Percentiles rank a stretch among this genome's conserved stretches.
These are phyloP conservation scores for Catharus fuscescens DNA, from an alignment of 2,113 vertebrate species.

Conservation along the genomic window DNA sequence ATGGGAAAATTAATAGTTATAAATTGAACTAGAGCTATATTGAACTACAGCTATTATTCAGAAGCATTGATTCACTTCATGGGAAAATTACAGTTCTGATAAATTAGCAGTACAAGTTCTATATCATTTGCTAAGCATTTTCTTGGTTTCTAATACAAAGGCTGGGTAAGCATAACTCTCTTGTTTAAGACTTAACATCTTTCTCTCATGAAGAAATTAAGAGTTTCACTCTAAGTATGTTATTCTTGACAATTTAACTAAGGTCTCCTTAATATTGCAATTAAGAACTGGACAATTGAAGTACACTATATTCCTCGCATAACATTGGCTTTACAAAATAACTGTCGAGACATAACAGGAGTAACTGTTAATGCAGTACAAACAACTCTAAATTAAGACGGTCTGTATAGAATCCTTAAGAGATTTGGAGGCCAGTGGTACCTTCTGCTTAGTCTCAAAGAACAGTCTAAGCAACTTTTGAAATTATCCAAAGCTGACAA, in stretches of 20 bases:
- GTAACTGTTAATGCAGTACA: background rate
- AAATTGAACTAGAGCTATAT: background rate
- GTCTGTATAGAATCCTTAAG: background rate
- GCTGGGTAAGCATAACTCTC: background rate
- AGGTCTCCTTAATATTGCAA: background rate
- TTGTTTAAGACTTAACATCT: background rate
- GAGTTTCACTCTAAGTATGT: background rate
- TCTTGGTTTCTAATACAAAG: background rate
- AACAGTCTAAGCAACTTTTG: background rate
- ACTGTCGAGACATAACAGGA: background rate
- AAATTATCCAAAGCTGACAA: background rate
- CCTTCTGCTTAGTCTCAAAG: background rate
- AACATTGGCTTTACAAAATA: background rate
- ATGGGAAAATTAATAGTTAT: background rate
- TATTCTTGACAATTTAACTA: background rate
- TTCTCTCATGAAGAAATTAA: background rate
- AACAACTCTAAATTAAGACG: background rate
- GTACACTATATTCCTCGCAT: background rate
- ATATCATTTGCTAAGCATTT: background rate
- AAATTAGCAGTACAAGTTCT: background rate
- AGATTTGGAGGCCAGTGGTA: background rate
- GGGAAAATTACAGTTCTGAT: background rate
- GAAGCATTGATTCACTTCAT: background rate
- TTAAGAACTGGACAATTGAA: fast-evolving
- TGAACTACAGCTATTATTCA: background rate